Evolutionary conservation across 2,113 vertebrate genomes (phyloP), one percentile per base, ranked within the genome.

Genomic region (Meleagris gallopavo): DNA sequence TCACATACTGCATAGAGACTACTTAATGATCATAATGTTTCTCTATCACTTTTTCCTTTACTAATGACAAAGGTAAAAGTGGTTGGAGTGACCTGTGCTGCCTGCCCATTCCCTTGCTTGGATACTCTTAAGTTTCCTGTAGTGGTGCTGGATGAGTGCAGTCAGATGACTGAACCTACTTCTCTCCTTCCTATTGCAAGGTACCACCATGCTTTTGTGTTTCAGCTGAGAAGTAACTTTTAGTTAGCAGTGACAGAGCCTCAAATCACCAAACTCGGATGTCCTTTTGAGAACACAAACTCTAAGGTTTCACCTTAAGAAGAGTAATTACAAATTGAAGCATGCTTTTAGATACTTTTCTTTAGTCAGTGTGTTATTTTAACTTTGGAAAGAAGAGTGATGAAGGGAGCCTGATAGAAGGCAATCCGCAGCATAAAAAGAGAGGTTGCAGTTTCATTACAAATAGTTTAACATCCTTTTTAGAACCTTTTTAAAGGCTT

Each of bases 101-200:
- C 98, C 86, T 98, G 98, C 83, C 96, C 96, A 0, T 98, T 98
- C 73, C 94, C 97, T 1, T 98, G 98, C 48, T 93, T 98, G 97
- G 97, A 96, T 9, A 45, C 90, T 7, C 96, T 98, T 9, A 95
- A 64, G 41, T 98, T 98, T 52, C 98, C 98, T 1, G 92, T 98
- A 13, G 98, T 98, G 15, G 48, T 98, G 89, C 96, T 98, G 89
- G 98, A 98, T 30, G 98, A 98, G 58, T 98, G 98, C 89, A 98
- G 98, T 21, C 98, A 98, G 69, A 98, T 98, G 77, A 98, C 98
- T 2, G 98, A 98, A 78, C 98, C 98, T 4, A 73, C 97, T 32
- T 98, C 98, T 13, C 97, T 98, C 34, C 98, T 98, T 38, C 98
- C 98, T 41, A 96, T 98, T 4, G 98, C 98, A 54, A 98, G 98